Percentiles rank a stretch among this genome's conserved stretches.
Evolutionary conservation across 92 coral and sea anemone genomes (phyloP).

Genomic region (Metridium senile): DNA sequence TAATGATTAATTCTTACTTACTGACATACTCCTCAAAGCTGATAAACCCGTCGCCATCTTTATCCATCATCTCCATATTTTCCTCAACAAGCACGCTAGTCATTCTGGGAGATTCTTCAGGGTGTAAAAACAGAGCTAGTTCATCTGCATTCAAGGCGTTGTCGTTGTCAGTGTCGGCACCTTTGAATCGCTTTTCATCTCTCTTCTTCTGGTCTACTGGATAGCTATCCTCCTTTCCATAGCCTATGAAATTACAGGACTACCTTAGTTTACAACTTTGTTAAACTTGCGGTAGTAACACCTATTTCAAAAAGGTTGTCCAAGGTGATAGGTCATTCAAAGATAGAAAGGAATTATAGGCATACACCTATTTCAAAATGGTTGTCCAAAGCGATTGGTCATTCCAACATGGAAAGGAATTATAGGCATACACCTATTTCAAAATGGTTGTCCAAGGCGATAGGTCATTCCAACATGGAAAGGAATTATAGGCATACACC

Average conservation of each 20-base stretch:
- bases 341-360: not conserved
- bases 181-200: conserved; percentile 59
- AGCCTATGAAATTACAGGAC: no score
- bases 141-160: conserved; percentile 54
- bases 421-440: not conserved
- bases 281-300: conserved; percentile 3
- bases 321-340: no score
- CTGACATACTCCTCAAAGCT: conserved; percentile 64
- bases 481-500: no score
- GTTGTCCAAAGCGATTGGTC: no score
- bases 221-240: no score
- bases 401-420: not conserved
- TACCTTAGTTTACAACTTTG: conserved; percentile 26
- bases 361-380: not conserved
- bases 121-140: conserved; percentile 59
- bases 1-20: no score
- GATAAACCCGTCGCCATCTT: conserved; percentile 63
- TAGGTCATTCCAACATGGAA: not conserved
- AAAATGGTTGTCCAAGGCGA: not conserved
- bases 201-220: conserved; percentile 41
- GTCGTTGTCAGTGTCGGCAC: conserved; percentile 69
- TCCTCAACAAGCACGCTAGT: conserved; percentile 66
- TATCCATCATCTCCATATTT: conserved; percentile 64
- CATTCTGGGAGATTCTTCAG: conserved; percentile 84
- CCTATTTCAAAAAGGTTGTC: not conserved